A percentile compares a stretch with the other conserved stretches of the same genome.
phyloP scores from a whole-genome alignment of 2,113 vertebrate genomes.

The Mesoclemmys tuberculata region DNA sequence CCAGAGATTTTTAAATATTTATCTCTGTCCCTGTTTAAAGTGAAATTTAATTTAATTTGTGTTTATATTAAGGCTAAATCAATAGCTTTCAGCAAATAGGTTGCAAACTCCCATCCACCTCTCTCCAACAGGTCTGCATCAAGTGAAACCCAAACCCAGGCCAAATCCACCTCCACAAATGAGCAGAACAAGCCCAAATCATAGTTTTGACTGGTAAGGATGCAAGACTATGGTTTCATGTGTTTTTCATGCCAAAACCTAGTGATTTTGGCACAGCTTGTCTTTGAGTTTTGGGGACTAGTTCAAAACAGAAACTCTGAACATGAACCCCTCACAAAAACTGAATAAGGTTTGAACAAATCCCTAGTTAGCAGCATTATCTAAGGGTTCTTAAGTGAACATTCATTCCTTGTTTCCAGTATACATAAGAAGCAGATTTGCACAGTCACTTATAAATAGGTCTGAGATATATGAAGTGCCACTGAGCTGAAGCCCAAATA shows the following conservation, averaged over 20 bases:
- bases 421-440: neutral
- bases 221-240: neutral
- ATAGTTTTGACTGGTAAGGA: neutral
- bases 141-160: neutral
- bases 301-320: neutral
- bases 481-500: neutral
- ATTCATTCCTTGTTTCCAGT: neutral
- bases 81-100: fast-evolving
- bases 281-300: neutral
- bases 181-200: neutral
- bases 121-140: neutral
- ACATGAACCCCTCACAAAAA: neutral
- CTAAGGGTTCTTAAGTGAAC: neutral
- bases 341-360: neutral
- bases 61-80: neutral
- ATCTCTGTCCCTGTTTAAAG: neutral
- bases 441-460: neutral
- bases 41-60: neutral
- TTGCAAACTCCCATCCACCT: neutral
- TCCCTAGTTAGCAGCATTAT: neutral
- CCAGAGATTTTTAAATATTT: neutral
- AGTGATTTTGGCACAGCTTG: neutral
- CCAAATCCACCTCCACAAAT: neutral
- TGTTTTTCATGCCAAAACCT: neutral
- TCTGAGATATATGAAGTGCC: neutral